Conservation (phyloP, 2,888 invertebrate species). For the Ischnura elegans region DNA sequence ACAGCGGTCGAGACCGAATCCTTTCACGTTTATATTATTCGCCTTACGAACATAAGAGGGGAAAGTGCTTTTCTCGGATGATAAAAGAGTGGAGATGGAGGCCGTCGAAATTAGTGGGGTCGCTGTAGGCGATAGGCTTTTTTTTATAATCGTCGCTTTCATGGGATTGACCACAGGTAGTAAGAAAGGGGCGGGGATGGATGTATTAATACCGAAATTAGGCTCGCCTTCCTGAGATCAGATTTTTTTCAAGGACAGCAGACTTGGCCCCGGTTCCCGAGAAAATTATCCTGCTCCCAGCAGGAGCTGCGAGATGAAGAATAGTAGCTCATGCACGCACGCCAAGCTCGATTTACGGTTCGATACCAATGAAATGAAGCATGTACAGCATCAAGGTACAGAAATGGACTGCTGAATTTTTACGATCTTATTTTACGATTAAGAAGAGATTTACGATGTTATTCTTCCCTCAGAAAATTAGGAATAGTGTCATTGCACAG, state of each 20-base stretch:
- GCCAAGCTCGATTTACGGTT: too few relatives aligned
- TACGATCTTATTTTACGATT: too few relatives aligned
- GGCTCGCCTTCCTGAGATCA: not conserved
- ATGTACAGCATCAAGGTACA: too few relatives aligned
- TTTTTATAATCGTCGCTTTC: not conserved
- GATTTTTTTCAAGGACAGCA: not conserved
- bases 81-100: not conserved
- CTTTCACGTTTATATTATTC: too few relatives aligned
- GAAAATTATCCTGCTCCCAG: not conserved
- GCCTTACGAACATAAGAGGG: not conserved
- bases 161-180: not conserved
- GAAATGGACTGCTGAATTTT: too few relatives aligned
- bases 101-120: not conserved
- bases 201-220: conserved; percentile 50
- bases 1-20: too few relatives aligned
- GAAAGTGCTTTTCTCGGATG: not conserved
- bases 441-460: too few relatives aligned
- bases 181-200: not conserved
- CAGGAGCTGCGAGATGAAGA: not conserved
- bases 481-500: too few relatives aligned
- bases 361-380: too few relatives aligned
- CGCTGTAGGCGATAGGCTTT: not conserved
- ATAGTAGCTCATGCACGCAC: not conserved
- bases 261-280: not conserved
- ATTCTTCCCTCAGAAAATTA: too few relatives aligned